phyloP scores from a whole-genome alignment of 2,113 vertebrate species.

The Poeciliopsis occidentalis region DNA sequence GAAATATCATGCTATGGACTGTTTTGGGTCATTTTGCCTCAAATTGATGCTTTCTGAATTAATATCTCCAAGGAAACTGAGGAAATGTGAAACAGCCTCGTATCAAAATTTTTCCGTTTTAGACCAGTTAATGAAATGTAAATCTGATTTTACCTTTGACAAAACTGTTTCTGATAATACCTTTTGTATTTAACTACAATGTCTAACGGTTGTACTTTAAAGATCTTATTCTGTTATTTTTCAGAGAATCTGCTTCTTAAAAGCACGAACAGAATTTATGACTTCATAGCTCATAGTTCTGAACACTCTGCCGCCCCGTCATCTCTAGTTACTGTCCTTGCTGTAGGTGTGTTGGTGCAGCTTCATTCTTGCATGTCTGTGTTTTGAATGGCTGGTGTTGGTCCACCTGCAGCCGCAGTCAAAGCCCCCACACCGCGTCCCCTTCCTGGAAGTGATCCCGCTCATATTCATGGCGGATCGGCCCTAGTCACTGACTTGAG shows the following conservation, averaged over 20 bases:
- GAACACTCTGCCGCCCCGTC: background rate
- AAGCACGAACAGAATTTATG: background rate
- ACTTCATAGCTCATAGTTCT: background rate
- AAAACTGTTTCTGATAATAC: background rate
- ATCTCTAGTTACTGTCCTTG: background rate
- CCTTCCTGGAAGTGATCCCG: conserved; percentile 48
- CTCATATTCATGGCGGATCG: conserved; percentile 52
- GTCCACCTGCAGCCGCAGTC: conserved; percentile 23
- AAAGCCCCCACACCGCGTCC: conserved; percentile 4
- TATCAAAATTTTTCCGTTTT: no score
- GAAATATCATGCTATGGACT: background rate
- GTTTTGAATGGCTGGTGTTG: conserved; percentile 15
- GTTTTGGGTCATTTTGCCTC: background rate
- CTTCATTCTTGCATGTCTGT: conserved; percentile 5
- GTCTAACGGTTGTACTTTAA: background rate
- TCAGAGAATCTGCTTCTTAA: background rate
- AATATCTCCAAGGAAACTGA: no score
- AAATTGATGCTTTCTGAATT: no score
- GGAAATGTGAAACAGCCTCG: no score
- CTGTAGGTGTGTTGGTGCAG: conserved; percentile 14
- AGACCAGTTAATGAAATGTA: no score
- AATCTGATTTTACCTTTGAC: no score
- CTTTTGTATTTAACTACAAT: background rate
- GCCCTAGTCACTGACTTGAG: conserved; percentile 67
- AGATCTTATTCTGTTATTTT: background rate